A percentile compares a stretch with the other conserved stretches of the same genome.
phyloP scores from a whole-genome alignment of 2,888 invertebrate genomes.

The Drosophila eohydei region DNA sequence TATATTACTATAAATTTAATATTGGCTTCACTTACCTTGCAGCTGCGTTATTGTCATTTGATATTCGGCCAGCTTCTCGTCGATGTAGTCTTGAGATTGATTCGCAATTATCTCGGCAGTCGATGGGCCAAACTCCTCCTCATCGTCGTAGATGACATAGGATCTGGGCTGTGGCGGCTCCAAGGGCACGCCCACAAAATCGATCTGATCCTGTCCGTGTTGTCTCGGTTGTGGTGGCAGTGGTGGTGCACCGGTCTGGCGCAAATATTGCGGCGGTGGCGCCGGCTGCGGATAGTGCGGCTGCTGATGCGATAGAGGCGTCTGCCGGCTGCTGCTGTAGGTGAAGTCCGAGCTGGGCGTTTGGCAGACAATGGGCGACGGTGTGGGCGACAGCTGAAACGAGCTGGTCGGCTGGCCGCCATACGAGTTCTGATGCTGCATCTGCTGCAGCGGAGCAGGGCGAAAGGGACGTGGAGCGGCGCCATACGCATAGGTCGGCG shows the following conservation, averaged over 20 bases:
- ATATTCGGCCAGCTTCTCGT: slow-evolving; percentile 96
- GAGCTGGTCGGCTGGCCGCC: slow-evolving; percentile 81
- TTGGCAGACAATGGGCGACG: slow-evolving; percentile 87
- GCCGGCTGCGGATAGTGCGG: slow-evolving; percentile 80
- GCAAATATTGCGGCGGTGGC: slow-evolving; percentile 81
- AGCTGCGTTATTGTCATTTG: slow-evolving; percentile 95
- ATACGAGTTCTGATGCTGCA: slow-evolving; percentile 83
- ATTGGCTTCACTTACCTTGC: slow-evolving; percentile 89
- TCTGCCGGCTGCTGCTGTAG: slow-evolving; percentile 87
- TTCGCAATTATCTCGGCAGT: slow-evolving; percentile 96
- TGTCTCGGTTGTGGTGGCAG: slow-evolving; percentile 82
- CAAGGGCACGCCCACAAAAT: slow-evolving; percentile 89
- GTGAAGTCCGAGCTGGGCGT: slow-evolving; percentile 87
- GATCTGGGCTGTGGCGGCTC: slow-evolving; percentile 90
- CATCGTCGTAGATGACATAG: slow-evolving; percentile 87
- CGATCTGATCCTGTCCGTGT: slow-evolving; percentile 83
- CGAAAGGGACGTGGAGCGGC: slow-evolving; percentile 85
- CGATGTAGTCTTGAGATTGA: slow-evolving; percentile 97
- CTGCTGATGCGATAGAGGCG: slow-evolving; percentile 79
- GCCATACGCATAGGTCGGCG: slow-evolving; percentile 52
- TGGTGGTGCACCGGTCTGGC: slow-evolving; percentile 74
- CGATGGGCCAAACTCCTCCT: slow-evolving; percentile 92
- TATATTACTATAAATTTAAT: neutral
- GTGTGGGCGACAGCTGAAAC: slow-evolving; percentile 86
- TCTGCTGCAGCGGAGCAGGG: slow-evolving; percentile 82